These are phyloP conservation scores for Encarsia formosa DNA, from an alignment of 2,888 invertebrate genomes.

Conservation along the genomic window DNA sequence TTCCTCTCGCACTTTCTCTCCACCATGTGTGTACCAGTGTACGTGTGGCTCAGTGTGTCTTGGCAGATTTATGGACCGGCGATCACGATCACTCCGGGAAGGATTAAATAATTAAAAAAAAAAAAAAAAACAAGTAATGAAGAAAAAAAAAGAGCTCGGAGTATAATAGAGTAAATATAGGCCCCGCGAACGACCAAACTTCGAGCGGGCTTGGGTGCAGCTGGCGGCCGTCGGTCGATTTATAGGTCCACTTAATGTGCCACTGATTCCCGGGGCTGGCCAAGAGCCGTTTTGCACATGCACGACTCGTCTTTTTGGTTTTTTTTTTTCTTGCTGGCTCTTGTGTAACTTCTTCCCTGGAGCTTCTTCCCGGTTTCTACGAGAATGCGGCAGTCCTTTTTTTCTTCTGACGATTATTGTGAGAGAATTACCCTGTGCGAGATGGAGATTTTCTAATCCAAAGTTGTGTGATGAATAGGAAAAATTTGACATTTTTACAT, in stretches of 20 bases:
- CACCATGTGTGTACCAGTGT: background rate
- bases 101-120: too few relatives aligned
- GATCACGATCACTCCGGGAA: background rate
- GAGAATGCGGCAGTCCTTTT: too few relatives aligned
- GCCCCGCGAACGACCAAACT: slow-evolving; percentile 31
- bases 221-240: slow-evolving; percentile 39
- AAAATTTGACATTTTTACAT: too few relatives aligned
- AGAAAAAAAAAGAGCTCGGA: slow-evolving; percentile 32
- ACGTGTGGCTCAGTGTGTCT: slow-evolving; percentile 33
- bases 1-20: background rate
- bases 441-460: too few relatives aligned
- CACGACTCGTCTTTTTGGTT: slow-evolving; percentile 6
- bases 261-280: slow-evolving; percentile 25
- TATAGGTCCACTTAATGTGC: slow-evolving; percentile 46
- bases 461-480: too few relatives aligned
- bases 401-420: too few relatives aligned
- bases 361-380: too few relatives aligned
- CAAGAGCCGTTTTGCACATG: slow-evolving; percentile 7
- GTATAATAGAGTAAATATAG: slow-evolving; percentile 52
- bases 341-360: too few relatives aligned
- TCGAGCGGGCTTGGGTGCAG: background rate
- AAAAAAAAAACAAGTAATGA: slow-evolving; percentile 37
- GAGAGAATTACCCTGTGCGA: too few relatives aligned
- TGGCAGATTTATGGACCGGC: slow-evolving; percentile 46
- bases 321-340: background rate